These are phyloP conservation scores for Gnathonemus longibarbis DNA, from an alignment of 2,113 vertebrate species.

Conservation along the genomic window DNA sequence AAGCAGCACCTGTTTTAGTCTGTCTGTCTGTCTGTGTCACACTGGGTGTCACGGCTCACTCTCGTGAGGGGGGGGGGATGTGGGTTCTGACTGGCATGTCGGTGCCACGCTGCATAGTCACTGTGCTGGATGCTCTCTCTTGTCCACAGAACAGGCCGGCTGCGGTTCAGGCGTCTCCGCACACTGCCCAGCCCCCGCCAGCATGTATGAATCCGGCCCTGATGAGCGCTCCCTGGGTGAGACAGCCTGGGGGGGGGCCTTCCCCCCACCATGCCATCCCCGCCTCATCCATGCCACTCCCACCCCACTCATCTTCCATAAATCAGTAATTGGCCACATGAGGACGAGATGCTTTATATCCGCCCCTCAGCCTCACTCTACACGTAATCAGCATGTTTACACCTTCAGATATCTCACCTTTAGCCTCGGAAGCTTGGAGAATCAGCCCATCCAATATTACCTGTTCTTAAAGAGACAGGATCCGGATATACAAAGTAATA, in stretches of 20 bases:
- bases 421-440: not conserved
- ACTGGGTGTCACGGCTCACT: not conserved
- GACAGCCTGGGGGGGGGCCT: slow-evolving; percentile 30
- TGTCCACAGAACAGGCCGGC: slow-evolving; percentile 63
- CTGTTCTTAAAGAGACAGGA: not conserved
- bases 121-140: slow-evolving; percentile 43
- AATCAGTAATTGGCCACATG: not conserved
- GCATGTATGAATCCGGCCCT: slow-evolving; percentile 59
- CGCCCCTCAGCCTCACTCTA: not conserved
- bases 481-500: not conserved
- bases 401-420: not conserved
- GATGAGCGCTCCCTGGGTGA: slow-evolving; percentile 67
- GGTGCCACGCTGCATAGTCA: slow-evolving; percentile 16
- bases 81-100: not conserved
- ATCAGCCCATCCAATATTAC: not conserved
- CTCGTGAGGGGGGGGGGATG: not conserved
- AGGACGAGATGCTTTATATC: not conserved
- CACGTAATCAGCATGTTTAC: not conserved
- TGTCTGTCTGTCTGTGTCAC: not conserved
- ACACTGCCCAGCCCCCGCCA: slow-evolving; percentile 49
- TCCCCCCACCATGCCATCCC: not conserved
- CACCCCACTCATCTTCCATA: not conserved
- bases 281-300: slow-evolving; percentile 23
- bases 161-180: slow-evolving; percentile 56
- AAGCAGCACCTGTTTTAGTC: not conserved